Base-by-base conservation (phyloP, 2,797 vertebrate species). In the Pseudochirops cupreus region DNA sequence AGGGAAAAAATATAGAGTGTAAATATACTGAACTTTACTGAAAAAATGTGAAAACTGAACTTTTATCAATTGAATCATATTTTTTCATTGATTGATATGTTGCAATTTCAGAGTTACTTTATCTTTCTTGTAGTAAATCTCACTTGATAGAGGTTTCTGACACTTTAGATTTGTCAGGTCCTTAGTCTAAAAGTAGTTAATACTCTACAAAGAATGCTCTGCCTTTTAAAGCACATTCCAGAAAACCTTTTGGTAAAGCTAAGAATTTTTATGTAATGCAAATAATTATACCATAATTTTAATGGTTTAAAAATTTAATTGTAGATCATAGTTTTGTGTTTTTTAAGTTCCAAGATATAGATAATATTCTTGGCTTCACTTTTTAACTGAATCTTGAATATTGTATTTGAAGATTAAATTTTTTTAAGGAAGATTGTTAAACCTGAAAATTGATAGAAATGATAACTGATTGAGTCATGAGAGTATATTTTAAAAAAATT, bases 401-500 rank as follows among this genome's bases (percentile, higher is more conserved):
- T 95, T 96, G 55, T 26, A 91, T 94, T 0, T 93, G 16, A 94
- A 87, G 93, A 92, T 95, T 94, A 94, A 56, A 26, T 58, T 95
- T 57, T 95, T 97, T 94, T 39, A 94, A 91, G 96, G 46, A 5
- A 39, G 93, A 5, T 93, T 97, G 52, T 28, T 33, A 91, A 94
- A 93, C 52, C 96, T 96, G 87, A 96, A 96, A 96, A 29, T 94
- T 93, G 59, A 57, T 97, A 92, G 56, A 93, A 95, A 93, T 91
- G 92, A 96, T 96, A 94, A 93, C 11, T 58, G 54, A 89, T 93
- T 93, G 91, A 97, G 13, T 95, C 10, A 95, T 97, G 54, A 91
- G 92, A 93, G 96, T 97, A 56, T 24, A 55, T 98, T 97, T 97
- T 96, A 46, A 53, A 96, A 97, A 96, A 74, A 95, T 97, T 91